phyloP scores from a whole-genome alignment of 2,797 vertebrate genomes.

The Acrossocheilus fasciatus region DNA sequence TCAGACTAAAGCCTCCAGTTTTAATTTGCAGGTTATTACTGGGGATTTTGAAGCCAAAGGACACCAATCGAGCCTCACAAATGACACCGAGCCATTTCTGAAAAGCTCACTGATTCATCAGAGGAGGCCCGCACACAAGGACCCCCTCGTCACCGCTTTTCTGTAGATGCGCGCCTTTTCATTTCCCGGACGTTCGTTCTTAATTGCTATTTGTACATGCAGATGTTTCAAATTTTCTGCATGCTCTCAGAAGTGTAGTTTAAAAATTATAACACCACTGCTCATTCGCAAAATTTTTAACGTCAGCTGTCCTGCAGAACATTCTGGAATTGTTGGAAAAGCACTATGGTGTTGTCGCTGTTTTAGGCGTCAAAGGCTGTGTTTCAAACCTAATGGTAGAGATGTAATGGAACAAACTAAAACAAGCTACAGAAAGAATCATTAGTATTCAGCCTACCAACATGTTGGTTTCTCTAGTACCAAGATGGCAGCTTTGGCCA shows the following conservation, averaged over 20 bases:
- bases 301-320: background rate
- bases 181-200: slow-evolving; percentile 21
- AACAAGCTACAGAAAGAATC: background rate
- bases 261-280: background rate
- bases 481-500: background rate
- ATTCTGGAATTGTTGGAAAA: background rate
- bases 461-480: background rate
- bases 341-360: background rate
- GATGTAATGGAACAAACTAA: background rate
- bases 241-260: slow-evolving; percentile 31
- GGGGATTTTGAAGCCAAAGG: slow-evolving; percentile 63
- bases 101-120: slow-evolving; percentile 58
- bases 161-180: background rate
- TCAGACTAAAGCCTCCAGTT: slow-evolving; percentile 34
- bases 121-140: slow-evolving; percentile 31
- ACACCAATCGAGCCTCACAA: slow-evolving; percentile 61
- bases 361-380: background rate
- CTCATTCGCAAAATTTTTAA: background rate
- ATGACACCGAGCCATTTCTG: slow-evolving; percentile 56
- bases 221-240: slow-evolving; percentile 41
- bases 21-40: slow-evolving; percentile 66
- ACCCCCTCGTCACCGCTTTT: background rate
- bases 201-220: slow-evolving; percentile 48
- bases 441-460: slow-evolving; percentile 9
- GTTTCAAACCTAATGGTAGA: background rate